Base-by-base conservation (phyloP, 2,888 invertebrate species). In the Caenorhabditis panamensis region DNA sequence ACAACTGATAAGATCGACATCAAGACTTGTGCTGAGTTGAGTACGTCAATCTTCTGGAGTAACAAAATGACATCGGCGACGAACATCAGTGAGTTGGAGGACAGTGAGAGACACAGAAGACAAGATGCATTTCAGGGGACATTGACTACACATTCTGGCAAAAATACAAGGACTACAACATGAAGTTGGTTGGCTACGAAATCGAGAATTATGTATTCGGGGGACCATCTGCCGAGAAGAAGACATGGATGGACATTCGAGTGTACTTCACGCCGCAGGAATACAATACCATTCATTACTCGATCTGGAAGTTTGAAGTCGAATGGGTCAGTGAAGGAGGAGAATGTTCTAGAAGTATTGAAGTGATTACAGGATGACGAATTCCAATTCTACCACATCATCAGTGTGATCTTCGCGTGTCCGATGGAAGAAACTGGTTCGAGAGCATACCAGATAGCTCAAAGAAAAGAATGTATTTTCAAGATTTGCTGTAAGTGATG, bases 131-230 rank as follows among this genome's bases (percentile, higher is more conserved):
- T 63, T 20, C 51, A 63, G 63, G 18, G 11, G 44, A 63, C 8
- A n/a, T 63, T 0, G 36, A 49, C 18, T 26, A 49, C 49, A 49
- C 24, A 18, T 63, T 63, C 13, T 63, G 63, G 63, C 18, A 18
- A 3, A 31, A 6, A 13, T 41, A 66, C 56, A 37, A 66, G 28
- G 11, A 22, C 1, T 16, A 11, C 1, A 41, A 28, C 44, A 26
- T 26, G 9, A 37, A 26, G 20, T 41, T 66, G 54, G 28, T 36
- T 13, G 66, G 66, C 24, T 66, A 37, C 44, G 56, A 66, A 13
- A 6, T 41, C 41, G 41, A 13, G 13, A 6, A 6, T 2, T 4
- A 9, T 31, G 5, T 31, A 31, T 28, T 24, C n/a, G 20, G 56
- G 20, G 2, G 11, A 28, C 9, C 16, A n/a, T 4, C 18, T 13